Percentiles rank a stretch among this genome's conserved stretches.
phyloP scores from a whole-genome alignment of 2,113 vertebrate species.

The Misgurnus anguillicaudatus region DNA sequence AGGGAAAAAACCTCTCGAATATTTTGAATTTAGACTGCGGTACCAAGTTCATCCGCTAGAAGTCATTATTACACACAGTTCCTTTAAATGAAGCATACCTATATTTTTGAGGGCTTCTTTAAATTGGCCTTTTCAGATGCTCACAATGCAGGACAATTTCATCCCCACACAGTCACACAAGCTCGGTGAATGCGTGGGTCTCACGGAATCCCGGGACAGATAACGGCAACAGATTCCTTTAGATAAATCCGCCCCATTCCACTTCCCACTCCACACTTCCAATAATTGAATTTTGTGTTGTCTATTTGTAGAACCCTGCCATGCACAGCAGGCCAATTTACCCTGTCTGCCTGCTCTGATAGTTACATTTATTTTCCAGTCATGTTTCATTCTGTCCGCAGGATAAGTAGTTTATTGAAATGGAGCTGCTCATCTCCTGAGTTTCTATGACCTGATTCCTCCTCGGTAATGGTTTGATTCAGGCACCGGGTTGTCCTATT shows the following conservation, averaged over 20 bases:
- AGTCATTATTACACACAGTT: too few relatives aligned
- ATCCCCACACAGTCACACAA: not conserved
- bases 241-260: constrained; percentile 4
- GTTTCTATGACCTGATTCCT: constrained; percentile 31
- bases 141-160: not conserved
- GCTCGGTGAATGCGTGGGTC: not conserved
- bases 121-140: too few relatives aligned
- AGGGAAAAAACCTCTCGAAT: too few relatives aligned
- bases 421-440: constrained; percentile 27
- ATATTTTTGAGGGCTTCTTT: too few relatives aligned
- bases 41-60: too few relatives aligned
- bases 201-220: constrained; percentile 12
- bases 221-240: constrained; percentile 21
- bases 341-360: constrained; percentile 32
- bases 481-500: not conserved
- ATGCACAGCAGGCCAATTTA: constrained; percentile 41
- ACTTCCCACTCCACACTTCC: not conserved
- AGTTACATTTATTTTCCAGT: constrained; percentile 35
- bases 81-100: too few relatives aligned
- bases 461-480: not conserved
- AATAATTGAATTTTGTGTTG: constrained; percentile 39
- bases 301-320: constrained; percentile 34
- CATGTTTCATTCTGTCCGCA: constrained; percentile 24
- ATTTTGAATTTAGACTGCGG: too few relatives aligned
- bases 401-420: constrained; percentile 36